These are phyloP conservation scores for Drosophila ohnishii DNA, from an alignment of 1,140 invertebrate species.

Conservation along the genomic window DNA sequence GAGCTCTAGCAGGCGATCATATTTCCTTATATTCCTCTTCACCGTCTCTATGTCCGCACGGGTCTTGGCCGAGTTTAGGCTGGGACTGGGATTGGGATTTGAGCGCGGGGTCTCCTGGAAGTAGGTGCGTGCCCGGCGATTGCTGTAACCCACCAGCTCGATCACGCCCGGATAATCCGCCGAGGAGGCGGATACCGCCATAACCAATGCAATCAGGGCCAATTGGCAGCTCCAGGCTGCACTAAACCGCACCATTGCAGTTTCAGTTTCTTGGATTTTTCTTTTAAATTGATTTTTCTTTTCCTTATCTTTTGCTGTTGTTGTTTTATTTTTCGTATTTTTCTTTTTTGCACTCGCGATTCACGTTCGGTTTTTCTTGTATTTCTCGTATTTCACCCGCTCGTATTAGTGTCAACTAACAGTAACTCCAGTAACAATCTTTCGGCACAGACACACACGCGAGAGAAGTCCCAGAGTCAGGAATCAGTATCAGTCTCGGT, in stretches of 20 bases:
- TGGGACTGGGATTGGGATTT: constrained; percentile 28
- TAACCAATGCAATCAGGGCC: constrained; percentile 44
- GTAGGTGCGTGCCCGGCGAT: constrained; percentile 76
- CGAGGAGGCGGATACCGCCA: constrained; percentile 13
- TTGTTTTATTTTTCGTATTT: constrained; percentile 20
- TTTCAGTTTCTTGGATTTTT: constrained; percentile 27
- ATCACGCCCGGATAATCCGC: constrained; percentile 78
- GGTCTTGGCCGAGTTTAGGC: constrained; percentile 64
- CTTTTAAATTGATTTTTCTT: constrained; percentile 10
- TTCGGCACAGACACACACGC: constrained; percentile 42
- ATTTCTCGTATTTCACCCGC: constrained; percentile 48
- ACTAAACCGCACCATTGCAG: constrained; percentile 60
- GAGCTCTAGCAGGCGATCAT: constrained; percentile 74
- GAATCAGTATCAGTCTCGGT: constrained; percentile 27
- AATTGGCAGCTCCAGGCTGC: constrained; percentile 65
- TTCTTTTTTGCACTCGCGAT: constrained; percentile 45
- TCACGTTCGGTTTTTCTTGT: constrained; percentile 39
- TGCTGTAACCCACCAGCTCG: constrained; percentile 79
- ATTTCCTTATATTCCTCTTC: constrained; percentile 79
- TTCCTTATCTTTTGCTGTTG: not conserved
- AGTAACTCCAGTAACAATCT: constrained; percentile 60
- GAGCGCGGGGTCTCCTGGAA: constrained; percentile 56
- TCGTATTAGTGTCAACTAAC: constrained; percentile 82
- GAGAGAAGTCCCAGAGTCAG: constrained; percentile 34
- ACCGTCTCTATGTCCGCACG: constrained; percentile 79